A percentile compares a stretch with the other conserved stretches of the same genome.
These are phyloP conservation scores for Xiphophorus maculatus DNA, from an alignment of 2,113 vertebrate genomes.

Conservation along the genomic window DNA sequence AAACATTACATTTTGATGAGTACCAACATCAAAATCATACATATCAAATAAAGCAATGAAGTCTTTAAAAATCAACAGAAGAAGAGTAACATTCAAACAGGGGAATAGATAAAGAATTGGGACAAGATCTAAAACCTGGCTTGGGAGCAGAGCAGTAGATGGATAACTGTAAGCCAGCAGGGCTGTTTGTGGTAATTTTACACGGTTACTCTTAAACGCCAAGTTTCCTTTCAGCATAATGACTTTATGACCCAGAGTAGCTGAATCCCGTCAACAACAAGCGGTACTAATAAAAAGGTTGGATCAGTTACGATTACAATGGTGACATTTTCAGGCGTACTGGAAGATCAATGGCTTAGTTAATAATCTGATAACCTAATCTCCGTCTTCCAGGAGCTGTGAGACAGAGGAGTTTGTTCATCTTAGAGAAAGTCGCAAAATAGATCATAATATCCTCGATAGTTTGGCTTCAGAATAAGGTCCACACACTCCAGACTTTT, in stretches of 20 bases:
- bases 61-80: conserved; percentile 3
- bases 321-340: not conserved
- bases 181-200: too few relatives aligned
- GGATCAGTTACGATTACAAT: not conserved
- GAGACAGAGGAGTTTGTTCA: not conserved
- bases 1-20: too few relatives aligned
- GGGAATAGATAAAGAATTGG: conserved; percentile 23
- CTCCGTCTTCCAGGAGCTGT: not conserved
- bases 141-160: not conserved
- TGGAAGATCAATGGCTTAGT: not conserved
- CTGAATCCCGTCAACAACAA: not conserved
- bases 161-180: not conserved
- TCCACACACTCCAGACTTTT: too few relatives aligned
- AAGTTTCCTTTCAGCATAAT: not conserved
- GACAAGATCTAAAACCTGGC: not conserved
- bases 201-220: not conserved
- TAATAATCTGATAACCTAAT: not conserved
- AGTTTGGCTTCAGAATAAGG: too few relatives aligned
- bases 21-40: too few relatives aligned
- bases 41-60: not conserved
- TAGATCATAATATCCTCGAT: not conserved
- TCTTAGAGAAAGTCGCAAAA: not conserved
- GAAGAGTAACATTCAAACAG: conserved; percentile 20
- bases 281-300: not conserved
- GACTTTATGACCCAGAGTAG: not conserved